These are phyloP conservation scores for Podarcis cretensis DNA, from an alignment of 2,113 vertebrate species.

Conservation along the genomic window DNA sequence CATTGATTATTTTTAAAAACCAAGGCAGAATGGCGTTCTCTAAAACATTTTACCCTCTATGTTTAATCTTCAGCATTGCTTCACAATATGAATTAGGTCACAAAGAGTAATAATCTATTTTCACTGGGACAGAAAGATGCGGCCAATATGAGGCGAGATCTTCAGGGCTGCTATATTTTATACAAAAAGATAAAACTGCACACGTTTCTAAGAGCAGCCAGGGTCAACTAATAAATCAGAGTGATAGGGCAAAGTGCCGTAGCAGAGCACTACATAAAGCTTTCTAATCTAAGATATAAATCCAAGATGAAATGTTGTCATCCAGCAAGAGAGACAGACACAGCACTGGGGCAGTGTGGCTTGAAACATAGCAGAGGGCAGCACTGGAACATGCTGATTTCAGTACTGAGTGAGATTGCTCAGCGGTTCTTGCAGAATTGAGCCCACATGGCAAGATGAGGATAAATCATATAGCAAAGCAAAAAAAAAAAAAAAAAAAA, in stretches of 20 bases:
- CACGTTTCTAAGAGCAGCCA: not conserved
- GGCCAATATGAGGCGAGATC: not conserved
- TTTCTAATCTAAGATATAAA: conserved; percentile 16
- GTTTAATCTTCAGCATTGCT: not conserved
- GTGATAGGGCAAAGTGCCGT: not conserved
- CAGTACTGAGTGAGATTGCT: not conserved
- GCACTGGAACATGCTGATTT: not conserved
- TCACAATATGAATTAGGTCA: conserved; percentile 20
- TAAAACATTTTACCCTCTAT: conserved; percentile 5
- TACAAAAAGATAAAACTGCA: not conserved
- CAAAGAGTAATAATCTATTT: conserved; percentile 13
- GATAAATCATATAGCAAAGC: not conserved
- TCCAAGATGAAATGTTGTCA: not conserved
- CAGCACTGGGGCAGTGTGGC: too few relatives aligned
- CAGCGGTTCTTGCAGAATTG: not conserved
- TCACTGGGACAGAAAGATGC: conserved; percentile 6
- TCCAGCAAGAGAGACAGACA: not conserved
- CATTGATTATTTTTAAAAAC: not conserved
- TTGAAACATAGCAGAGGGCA: not conserved
- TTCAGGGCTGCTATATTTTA: conserved; percentile 2
- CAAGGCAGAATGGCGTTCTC: not conserved
- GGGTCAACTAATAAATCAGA: conserved; percentile 34
- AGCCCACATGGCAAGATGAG: not conserved
- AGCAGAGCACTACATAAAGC: conserved; percentile 1
- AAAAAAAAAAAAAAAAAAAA: not conserved